These are phyloP conservation scores for Rhagonycha fulva DNA, from an alignment of 2,888 invertebrate genomes.

Conservation along the genomic window DNA sequence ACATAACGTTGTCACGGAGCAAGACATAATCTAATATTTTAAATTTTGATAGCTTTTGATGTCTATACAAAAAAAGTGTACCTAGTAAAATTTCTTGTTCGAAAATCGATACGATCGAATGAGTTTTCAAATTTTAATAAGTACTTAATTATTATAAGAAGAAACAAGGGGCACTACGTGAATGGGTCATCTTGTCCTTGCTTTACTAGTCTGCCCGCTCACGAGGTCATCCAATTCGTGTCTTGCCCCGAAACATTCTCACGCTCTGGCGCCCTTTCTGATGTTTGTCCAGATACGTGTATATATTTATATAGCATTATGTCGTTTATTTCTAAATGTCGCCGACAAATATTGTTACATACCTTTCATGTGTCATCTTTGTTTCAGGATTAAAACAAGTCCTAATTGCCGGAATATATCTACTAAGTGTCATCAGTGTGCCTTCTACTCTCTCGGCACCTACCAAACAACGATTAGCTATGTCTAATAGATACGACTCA, in stretches of 20 bases:
- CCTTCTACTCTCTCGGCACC: constrained; percentile 52
- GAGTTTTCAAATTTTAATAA: neutral
- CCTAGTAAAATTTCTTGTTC: neutral
- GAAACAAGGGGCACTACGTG: constrained; percentile 26
- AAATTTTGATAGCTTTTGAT: neutral
- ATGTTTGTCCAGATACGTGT: constrained; percentile 48
- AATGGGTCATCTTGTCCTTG: constrained; percentile 35
- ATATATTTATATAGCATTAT: constrained; percentile 43
- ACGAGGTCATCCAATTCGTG: constrained; percentile 39
- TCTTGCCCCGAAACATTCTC: constrained; percentile 47
- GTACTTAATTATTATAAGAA: constrained; percentile 2
- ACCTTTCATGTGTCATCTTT: constrained; percentile 35
- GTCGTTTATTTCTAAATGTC: constrained; percentile 43
- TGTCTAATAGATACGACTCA: constrained; percentile 35
- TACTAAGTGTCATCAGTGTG: constrained; percentile 49
- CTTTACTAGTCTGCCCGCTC: constrained; percentile 32
- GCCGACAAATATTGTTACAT: constrained; percentile 40
- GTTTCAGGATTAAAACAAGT: constrained; percentile 56
- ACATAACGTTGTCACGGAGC: neutral
- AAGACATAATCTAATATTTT: neutral
- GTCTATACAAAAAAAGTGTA: neutral
- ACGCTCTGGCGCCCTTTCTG: constrained; percentile 51
- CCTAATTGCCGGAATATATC: constrained; percentile 52
- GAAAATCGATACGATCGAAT: neutral
- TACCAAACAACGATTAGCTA: constrained; percentile 29